Evolutionary conservation across 1,140 invertebrate genomes (phyloP).

Genomic region (Harpegnathos saltator): DNA sequence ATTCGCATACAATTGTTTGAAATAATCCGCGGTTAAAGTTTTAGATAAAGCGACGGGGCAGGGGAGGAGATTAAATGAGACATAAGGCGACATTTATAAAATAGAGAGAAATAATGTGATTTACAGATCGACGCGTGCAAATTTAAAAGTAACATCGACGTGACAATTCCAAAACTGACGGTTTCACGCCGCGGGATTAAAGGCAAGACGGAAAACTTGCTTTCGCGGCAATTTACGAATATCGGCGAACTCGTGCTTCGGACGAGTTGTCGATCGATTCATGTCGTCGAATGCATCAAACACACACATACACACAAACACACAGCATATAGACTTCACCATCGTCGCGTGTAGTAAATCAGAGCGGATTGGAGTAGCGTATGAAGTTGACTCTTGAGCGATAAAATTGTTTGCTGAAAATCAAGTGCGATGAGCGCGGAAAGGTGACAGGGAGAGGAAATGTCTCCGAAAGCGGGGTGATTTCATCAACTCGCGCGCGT

Average conservation of each 20-base stretch:
- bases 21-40: too few species aligned
- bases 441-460: conserved; percentile 40
- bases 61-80: too few species aligned
- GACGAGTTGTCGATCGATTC: background rate
- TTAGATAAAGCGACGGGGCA: too few species aligned
- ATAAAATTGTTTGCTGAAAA: conserved; percentile 71
- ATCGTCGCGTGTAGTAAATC: conserved; percentile 10
- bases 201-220: too few species aligned
- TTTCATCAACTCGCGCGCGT: conserved; percentile 47
- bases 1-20: too few species aligned
- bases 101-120: too few species aligned
- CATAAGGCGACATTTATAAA: too few species aligned
- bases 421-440: conserved; percentile 18
- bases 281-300: background rate
- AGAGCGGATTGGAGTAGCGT: background rate
- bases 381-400: conserved; percentile 51
- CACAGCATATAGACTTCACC: background rate
- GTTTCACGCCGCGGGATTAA: too few species aligned
- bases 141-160: too few species aligned
- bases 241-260: background rate
- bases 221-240: background rate
- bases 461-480: conserved; percentile 32
- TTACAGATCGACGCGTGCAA: too few species aligned
- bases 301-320: background rate
- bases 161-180: too few species aligned